Percentiles rank a stretch among this genome's conserved stretches.
Evolutionary conservation across 1,140 invertebrate genomes (phyloP).

Genomic region (Pseudoatta argentina): DNA sequence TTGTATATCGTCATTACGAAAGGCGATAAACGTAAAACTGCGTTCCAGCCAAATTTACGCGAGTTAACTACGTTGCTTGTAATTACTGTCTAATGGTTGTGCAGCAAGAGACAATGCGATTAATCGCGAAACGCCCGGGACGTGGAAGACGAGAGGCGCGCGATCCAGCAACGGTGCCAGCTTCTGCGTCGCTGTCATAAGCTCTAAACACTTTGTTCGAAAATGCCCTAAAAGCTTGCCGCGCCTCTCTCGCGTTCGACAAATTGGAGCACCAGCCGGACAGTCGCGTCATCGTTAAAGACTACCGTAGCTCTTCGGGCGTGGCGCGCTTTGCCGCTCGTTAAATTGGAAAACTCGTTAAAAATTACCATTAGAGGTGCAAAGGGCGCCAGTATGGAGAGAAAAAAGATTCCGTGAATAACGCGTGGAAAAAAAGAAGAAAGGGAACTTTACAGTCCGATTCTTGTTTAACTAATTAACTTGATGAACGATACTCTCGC

Average conservation of each 20-base stretch:
- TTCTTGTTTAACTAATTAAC: neutral
- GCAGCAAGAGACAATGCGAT: constrained; percentile 62
- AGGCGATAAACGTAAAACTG: constrained; percentile 54
- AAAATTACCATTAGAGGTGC: constrained; percentile 61
- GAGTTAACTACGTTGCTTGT: constrained; percentile 63
- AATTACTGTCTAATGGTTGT: constrained; percentile 62
- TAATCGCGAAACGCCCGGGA: constrained; percentile 54
- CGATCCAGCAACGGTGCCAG: constrained; percentile 23
- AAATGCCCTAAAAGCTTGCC: constrained; percentile 61
- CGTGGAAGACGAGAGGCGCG: constrained; percentile 49
- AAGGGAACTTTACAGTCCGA: neutral
- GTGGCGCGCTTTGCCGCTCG: constrained; percentile 46
- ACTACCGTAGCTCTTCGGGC: constrained; percentile 39
- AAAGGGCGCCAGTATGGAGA: constrained; percentile 40
- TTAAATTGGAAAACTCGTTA: constrained; percentile 64
- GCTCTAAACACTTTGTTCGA: constrained; percentile 64
- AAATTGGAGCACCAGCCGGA: constrained; percentile 57
- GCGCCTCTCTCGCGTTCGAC: constrained; percentile 59
- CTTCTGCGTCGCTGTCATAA: constrained; percentile 56
- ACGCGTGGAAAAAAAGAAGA: neutral
- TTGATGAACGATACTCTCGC: neutral
- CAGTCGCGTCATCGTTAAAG: constrained; percentile 59
- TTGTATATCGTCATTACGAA: constrained; percentile 22
- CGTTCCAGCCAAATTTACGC: constrained; percentile 45
- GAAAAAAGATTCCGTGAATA: constrained; percentile 44